A percentile compares a stretch with the other conserved stretches of the same genome.
Evolutionary conservation across 2,888 invertebrate species (phyloP).

Genomic region (Bedellia somnulentella): DNA sequence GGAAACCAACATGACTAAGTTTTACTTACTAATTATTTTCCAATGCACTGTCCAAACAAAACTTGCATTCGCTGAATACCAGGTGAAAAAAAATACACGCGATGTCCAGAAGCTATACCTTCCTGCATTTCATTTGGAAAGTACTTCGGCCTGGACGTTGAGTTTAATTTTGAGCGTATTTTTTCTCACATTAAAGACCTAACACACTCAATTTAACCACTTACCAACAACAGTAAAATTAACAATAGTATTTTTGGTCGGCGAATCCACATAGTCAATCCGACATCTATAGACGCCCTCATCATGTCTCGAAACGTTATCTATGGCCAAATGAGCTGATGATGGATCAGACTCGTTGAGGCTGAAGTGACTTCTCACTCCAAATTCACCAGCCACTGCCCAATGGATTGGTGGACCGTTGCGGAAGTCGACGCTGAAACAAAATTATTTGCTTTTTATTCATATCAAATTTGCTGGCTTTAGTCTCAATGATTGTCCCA

Average conservation of each 20-base stretch:
- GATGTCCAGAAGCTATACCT: too few species aligned
- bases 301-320: slow-evolving; percentile 71
- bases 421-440: slow-evolving; percentile 74
- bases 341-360: slow-evolving; percentile 70
- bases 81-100: too few species aligned
- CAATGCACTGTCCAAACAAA: too few species aligned
- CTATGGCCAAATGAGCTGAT: slow-evolving; percentile 73
- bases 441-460: slow-evolving; percentile 10
- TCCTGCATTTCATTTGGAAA: too few species aligned
- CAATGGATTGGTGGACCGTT: slow-evolving; percentile 74
- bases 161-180: too few species aligned
- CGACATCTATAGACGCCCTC: slow-evolving; percentile 86
- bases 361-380: slow-evolving; percentile 74
- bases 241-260: slow-evolving; percentile 83
- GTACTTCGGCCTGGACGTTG: too few species aligned
- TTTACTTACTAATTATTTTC: too few species aligned
- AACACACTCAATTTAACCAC: slow-evolving; percentile 30
- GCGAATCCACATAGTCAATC: slow-evolving; percentile 86
- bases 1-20: too few species aligned
- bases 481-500: neutral
- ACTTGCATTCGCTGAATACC: too few species aligned
- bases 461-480: neutral
- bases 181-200: too few species aligned
- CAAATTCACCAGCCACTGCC: slow-evolving; percentile 77
- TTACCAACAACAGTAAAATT: slow-evolving; percentile 87